These are phyloP conservation scores for Ryuthela nishihirai DNA, from an alignment of 2,888 invertebrate genomes.

Conservation along the genomic window DNA sequence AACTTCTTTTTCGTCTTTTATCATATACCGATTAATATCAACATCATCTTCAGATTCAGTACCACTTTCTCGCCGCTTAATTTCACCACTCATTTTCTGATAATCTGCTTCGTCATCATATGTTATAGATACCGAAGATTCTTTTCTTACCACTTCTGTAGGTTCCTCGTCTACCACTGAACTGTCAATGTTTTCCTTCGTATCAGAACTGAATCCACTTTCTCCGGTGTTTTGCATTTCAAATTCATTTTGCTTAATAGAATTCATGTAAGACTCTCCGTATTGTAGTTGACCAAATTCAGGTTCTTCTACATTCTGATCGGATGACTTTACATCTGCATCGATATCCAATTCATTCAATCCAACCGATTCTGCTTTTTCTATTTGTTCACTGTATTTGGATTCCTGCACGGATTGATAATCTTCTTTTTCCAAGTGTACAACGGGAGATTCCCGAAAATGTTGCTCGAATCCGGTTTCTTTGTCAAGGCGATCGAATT, in stretches of 20 bases:
- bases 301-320: not conserved
- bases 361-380: too few species aligned
- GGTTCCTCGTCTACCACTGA: conserved; percentile 31
- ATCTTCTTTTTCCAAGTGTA: not conserved
- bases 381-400: not conserved
- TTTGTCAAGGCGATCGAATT: too few species aligned
- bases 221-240: not conserved
- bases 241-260: conserved; percentile 1
- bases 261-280: not conserved
- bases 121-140: conserved; percentile 24
- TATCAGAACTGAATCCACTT: conserved; percentile 8
- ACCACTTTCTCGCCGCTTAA: conserved; percentile 19
- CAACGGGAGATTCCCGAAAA: too few species aligned
- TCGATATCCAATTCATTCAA: not conserved
- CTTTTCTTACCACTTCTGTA: conserved; percentile 22
- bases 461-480: too few species aligned
- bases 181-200: too few species aligned
- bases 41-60: conserved; percentile 32
- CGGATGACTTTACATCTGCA: not conserved
- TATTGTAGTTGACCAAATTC: conserved; percentile 1
- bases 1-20: conserved; percentile 3
- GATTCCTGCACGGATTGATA: not conserved
- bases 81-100: conserved; percentile 5
- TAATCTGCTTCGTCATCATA: conserved; percentile 17
- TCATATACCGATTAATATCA: conserved; percentile 22